These are phyloP conservation scores for Quadroppia sp. DNA, from an alignment of 2,888 invertebrate species.

Conservation along the genomic window DNA sequence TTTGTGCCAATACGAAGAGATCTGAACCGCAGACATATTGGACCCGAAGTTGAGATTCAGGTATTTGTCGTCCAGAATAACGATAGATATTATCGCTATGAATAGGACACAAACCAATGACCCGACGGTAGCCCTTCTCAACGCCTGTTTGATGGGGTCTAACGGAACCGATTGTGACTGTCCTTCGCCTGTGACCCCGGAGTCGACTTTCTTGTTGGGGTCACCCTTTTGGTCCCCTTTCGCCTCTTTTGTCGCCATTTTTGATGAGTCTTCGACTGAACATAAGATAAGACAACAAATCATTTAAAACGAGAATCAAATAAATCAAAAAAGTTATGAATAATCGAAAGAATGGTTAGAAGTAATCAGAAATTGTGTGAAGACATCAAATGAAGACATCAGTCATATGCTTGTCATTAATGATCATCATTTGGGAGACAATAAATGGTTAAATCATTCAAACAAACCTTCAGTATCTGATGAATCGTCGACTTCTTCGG, in stretches of 20 bases:
- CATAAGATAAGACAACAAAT: background rate
- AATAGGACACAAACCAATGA: background rate
- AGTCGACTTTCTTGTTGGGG: background rate
- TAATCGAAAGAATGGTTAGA: conserved; percentile 15
- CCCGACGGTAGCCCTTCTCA: background rate
- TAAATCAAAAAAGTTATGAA: background rate
- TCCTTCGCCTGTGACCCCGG: background rate
- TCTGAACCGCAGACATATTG: background rate
- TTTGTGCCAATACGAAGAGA: conserved; percentile 29
- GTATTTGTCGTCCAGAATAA: background rate
- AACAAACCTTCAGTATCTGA: background rate
- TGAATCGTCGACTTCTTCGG: background rate
- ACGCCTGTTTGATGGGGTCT: background rate
- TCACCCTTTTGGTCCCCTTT: background rate
- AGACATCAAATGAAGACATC: conserved; percentile 22
- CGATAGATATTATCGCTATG: background rate
- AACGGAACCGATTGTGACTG: background rate
- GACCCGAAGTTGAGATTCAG: background rate
- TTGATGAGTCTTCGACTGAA: background rate
- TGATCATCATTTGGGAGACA: background rate
- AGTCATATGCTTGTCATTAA: conserved; percentile 31
- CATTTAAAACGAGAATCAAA: background rate
- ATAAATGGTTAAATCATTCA: background rate
- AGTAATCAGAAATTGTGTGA: too few relatives aligned
- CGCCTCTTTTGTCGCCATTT: conserved; percentile 3